Conservation (phyloP, 2,888 invertebrate genomes). For the Stenolophus ochropezus region DNA sequence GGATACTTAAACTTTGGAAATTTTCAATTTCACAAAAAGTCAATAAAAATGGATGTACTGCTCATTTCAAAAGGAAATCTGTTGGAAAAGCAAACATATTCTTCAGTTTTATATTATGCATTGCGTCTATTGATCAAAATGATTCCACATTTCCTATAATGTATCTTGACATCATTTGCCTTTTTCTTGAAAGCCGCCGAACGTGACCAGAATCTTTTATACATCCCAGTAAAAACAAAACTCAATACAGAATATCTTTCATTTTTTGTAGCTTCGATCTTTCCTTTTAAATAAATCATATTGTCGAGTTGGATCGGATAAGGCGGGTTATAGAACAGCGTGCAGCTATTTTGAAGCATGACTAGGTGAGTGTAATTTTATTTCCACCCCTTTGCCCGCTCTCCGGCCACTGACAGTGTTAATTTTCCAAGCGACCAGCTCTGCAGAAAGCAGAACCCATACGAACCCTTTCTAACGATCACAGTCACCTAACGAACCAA, state of each 20-base stretch:
- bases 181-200: background rate
- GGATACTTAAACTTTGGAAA: too few species aligned
- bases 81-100: background rate
- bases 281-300: background rate
- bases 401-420: slow-evolving; percentile 17
- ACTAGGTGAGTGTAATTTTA: slow-evolving; percentile 7
- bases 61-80: background rate
- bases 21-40: too few species aligned
- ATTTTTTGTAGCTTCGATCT: background rate
- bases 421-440: slow-evolving; percentile 37
- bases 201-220: slow-evolving; percentile 9
- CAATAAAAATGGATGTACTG: too few species aligned
- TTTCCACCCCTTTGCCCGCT: background rate
- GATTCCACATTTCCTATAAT: background rate
- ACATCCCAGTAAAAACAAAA: background rate
- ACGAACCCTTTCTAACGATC: slow-evolving; percentile 35
- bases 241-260: background rate
- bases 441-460: slow-evolving; percentile 9
- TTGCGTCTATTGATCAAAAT: background rate
- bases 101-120: background rate
- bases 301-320: background rate
- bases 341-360: background rate
- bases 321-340: background rate
- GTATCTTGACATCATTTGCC: slow-evolving; percentile 13
- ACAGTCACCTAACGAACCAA: slow-evolving; percentile 40